Base-by-base conservation (phyloP, 2,888 invertebrate species). In the Myopa tessellatipennis region DNA sequence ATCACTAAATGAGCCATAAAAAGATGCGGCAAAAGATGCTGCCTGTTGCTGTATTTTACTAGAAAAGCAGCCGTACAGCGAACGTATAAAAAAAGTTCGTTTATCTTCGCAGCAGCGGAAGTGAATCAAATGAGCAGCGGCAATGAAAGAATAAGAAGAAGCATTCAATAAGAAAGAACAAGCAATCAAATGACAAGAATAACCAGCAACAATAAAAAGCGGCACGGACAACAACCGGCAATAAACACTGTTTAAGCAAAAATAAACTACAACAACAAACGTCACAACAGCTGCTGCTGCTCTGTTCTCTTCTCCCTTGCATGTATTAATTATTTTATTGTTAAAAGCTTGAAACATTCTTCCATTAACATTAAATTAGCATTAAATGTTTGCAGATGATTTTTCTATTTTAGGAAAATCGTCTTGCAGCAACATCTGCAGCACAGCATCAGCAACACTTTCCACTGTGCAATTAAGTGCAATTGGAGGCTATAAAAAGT, bases 401-500 rank as follows among this genome's bases (percentile, higher is more conserved):
- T 45, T 26, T 61, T 10, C 7, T 26, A 8, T 65, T 65, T 65
- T 65, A 34, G 34, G 38, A 65, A 65, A 65, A 36, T 65, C 38
- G 18, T 26, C 34, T 60, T 60, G 14, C 50, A 50, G 50, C 50
- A 50, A 14, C 50, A 50, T 3, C 16, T 3, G 16, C 60, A 8
- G 34, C 61, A 12, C 34, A 50, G 50, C 50, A n/a, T 3, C 16
- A 60, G 16, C 60, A 8, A 63, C 61, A 12, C 34, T 65, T 65
- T 65, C 14, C 65, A 65, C 36, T 10, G 7, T 36, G 65, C 65
- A 65, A 65, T 65, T 65, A 65, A 65, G 34, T 65, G 65, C 65
- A 65, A 65, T 65, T 65, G 65, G 4, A 65, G 16, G 65, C 65
- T 65, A 65, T 65, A 65, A 65, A 65, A 65, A 34, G 38, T 34